Evolutionary conservation across 35 echinoderm and acorn worm genomes (phyloP), one percentile per base, ranked within the genome.

Genomic region (Lytechinus pictus): DNA sequence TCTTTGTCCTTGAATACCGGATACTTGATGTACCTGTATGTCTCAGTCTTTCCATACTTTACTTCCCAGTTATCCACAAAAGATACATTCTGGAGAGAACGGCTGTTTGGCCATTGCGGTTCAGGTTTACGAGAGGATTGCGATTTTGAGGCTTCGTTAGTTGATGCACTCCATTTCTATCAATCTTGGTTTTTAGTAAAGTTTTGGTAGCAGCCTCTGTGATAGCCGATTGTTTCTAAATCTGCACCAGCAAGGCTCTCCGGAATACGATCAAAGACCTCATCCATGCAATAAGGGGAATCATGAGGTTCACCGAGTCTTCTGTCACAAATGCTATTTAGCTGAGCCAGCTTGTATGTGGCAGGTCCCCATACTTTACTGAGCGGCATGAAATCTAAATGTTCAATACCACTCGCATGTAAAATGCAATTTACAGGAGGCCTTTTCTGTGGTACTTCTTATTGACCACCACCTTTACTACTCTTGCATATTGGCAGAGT

Each of bases 151-250:
- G 94, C 95, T 87, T 94, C 92, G 87, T 54, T 95, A 94, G 28
- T 24, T 95, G 19, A 12, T 54, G 44, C 53, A 87, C n/a, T 87
- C 1, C 86, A 87, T n/a, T 72, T 95, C 94, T 95, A 95, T 27
- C 89, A 94, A 87, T 95, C 96, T 54, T 91, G 94, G 27, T 96
- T 96, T 96, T 95, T 95, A 4, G 52, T 95, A 86, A 96, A 96
- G 61, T 71, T 61, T 95, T 92, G 94, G 96, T 92, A 96, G 87
- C 96, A 96, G 10, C 86, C 89, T 79, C 94, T 52, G 91, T 96
- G 96, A 52, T 96, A 96, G 3, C 94, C 86, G 91, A 91, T 90
- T 94, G 4, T 28, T 55, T 61, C 24, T 87, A 96, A 96, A 96
- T 96, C 28, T 96, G 28, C 86, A 55, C 93, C 96, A 79, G 27